Evolutionary conservation across 2,797 vertebrate genomes (phyloP).

Genomic region (Tenualosa thibaudeaui): DNA sequence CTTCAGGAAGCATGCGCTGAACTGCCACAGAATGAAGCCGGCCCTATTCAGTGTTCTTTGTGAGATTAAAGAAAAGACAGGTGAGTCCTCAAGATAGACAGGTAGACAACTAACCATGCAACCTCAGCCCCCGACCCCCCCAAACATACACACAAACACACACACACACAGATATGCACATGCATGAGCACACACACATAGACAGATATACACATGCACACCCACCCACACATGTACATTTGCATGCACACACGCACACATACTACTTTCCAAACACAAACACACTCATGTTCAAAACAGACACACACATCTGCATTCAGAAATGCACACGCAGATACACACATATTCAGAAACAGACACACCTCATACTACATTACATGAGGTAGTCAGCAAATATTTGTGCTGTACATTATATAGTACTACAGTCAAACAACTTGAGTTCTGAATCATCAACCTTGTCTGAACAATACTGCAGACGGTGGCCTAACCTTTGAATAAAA

Average conservation of each 20-base stretch:
- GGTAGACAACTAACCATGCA: not conserved
- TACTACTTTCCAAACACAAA: not conserved
- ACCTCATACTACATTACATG: too few species aligned
- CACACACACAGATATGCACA: not conserved
- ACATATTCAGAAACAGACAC: not conserved
- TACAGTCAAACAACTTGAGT: too few species aligned
- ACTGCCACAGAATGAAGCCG: slow-evolving; percentile 80
- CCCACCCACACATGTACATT: too few species aligned
- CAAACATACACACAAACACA: not conserved
- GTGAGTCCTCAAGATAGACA: slow-evolving; percentile 51
- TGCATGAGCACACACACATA: not conserved
- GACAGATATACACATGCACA: not conserved
- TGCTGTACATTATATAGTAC: too few species aligned
- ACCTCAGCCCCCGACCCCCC: not conserved
- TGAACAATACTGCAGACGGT: too few species aligned
- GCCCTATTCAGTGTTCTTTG: slow-evolving; percentile 66
- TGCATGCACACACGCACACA: not conserved
- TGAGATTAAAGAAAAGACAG: slow-evolving; percentile 75
- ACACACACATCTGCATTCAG: not conserved
- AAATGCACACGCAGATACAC: not conserved
- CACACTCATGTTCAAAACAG: not conserved
- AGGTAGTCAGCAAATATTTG: too few species aligned
- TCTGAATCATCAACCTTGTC: too few species aligned
- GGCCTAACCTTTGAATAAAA: too few species aligned
- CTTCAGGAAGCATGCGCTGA: slow-evolving; percentile 78